Base-by-base conservation (phyloP, 2,113 vertebrate genomes). In the Theristicus caerulescens region DNA sequence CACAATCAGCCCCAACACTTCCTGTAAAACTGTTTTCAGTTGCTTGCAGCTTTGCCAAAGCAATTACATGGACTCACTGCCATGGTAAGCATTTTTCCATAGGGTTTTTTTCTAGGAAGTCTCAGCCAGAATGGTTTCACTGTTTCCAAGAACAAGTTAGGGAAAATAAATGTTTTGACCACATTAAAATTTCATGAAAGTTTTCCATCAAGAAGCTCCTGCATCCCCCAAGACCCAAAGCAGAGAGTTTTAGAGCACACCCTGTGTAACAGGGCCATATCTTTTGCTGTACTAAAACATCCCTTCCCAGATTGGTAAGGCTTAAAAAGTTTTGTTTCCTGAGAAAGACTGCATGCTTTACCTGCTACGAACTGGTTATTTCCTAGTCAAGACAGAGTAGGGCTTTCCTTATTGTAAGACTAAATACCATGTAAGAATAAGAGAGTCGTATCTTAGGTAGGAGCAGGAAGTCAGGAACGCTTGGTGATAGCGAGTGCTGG, bases 31-130 rank as follows among this genome's bases (percentile, higher is more conserved):
- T 44, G 13, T 82, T 57, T 42, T 32, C 40, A 58, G 70, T 1
- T 79, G 54, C 74, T 52, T 49, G 40, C 74, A 90, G 62, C 55
- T 87, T 51, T 90, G 70, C 71, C 82, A 93, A 66, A 66, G 42
- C 38, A 77, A 86, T 73, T 22, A 80, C 51, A 46, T 5, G 29
- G 71, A 80, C 42, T 27, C 1, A 7, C 17, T 93, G 55, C 62
- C 46, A 38, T 3, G 10, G 49, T 13, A 51, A 61, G 52, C 31
- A 9, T 57, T 76, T 81, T 71, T 71, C 38, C 34, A 7, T 15
- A 31, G 40, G 11, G 3, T 17, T 16, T 76, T 59, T 78, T 76
- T 14, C 82, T 76, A 73, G 44, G 34, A 88, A 86, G 54, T 10
- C 51, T 52, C 67, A 83, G 59, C 15, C 61, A 78, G 52, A 86